Evolutionary conservation across 1,140 invertebrate species (phyloP).

Genomic region (Danaus plexippus): DNA sequence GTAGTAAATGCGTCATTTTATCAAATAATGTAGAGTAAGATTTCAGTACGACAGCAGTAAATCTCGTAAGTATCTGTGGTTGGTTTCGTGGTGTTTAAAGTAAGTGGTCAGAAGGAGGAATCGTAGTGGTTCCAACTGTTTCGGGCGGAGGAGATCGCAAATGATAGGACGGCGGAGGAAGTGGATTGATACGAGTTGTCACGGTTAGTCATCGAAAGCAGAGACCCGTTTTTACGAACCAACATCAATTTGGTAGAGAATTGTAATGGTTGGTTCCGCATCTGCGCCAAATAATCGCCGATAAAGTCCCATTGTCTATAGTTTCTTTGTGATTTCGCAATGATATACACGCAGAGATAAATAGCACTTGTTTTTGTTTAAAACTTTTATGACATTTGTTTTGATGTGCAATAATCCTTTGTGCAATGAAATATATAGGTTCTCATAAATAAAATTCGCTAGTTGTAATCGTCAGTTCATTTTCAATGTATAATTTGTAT

Average conservation of each 20-base stretch:
- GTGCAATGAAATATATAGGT: conserved; percentile 1
- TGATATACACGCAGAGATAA: conserved; percentile 53
- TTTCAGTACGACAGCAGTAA: conserved; percentile 32
- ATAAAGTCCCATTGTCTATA: conserved; percentile 51
- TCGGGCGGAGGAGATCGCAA: conserved; percentile 46
- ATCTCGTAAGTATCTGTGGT: conserved; percentile 14
- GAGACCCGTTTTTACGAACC: conserved; percentile 40
- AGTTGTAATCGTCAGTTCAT: neutral
- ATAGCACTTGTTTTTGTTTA: conserved; percentile 49
- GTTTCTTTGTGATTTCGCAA: conserved; percentile 64
- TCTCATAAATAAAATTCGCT: neutral
- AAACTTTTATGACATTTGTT: conserved; percentile 35
- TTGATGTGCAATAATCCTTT: conserved; percentile 10
- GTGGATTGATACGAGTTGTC: conserved; percentile 51
- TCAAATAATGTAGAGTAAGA: conserved; percentile 52
- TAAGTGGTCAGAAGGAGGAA: conserved; percentile 9
- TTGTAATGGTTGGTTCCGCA: conserved; percentile 34
- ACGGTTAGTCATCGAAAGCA: conserved; percentile 64
- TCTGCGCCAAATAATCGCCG: conserved; percentile 39
- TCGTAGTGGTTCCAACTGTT: conserved; percentile 59
- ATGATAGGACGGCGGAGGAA: conserved; percentile 46
- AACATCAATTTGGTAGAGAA: conserved; percentile 37
- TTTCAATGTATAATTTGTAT: neutral
- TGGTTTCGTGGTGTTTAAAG: conserved; percentile 1
- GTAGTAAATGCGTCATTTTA: conserved; percentile 70